Conservation (phyloP, 2,113 vertebrate species). For the Nannospalax galili region DNA sequence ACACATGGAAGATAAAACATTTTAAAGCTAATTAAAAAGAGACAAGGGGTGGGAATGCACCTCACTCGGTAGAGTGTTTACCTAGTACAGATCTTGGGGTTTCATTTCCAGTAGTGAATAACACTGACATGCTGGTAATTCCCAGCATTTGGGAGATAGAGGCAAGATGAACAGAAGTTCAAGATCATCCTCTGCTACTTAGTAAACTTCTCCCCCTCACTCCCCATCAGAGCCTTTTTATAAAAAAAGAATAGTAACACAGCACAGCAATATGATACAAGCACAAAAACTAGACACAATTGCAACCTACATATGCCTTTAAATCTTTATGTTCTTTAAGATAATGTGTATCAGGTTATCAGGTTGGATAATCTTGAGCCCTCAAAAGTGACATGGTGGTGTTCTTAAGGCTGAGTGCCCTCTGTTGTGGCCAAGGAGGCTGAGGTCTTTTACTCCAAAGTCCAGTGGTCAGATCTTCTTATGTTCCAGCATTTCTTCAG, state of each 20-base stretch:
- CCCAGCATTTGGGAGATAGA: neutral
- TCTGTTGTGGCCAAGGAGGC: no score
- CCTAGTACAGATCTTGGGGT: neutral
- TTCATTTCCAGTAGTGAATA: neutral
- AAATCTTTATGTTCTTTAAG: no score
- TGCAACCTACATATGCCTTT: no score
- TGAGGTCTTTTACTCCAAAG: slow-evolving; percentile 83
- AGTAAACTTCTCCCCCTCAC: neutral
- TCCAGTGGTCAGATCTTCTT: slow-evolving; percentile 85
- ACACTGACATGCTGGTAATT: neutral
- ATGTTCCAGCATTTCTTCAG: slow-evolving; percentile 76
- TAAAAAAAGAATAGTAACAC: no score
- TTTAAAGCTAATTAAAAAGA: neutral
- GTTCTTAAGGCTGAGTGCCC: no score
- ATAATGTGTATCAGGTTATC: no score
- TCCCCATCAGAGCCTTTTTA: no score
- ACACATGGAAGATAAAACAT: neutral
- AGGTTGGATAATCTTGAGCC: no score
- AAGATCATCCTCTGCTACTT: neutral
- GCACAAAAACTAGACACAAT: no score
- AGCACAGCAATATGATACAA: no score
- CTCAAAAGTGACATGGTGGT: no score
- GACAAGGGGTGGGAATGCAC: neutral
- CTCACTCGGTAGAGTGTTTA: neutral
- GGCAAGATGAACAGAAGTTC: neutral